Base-by-base conservation (phyloP, 2,888 invertebrate species). In the Andrena marginata region DNA sequence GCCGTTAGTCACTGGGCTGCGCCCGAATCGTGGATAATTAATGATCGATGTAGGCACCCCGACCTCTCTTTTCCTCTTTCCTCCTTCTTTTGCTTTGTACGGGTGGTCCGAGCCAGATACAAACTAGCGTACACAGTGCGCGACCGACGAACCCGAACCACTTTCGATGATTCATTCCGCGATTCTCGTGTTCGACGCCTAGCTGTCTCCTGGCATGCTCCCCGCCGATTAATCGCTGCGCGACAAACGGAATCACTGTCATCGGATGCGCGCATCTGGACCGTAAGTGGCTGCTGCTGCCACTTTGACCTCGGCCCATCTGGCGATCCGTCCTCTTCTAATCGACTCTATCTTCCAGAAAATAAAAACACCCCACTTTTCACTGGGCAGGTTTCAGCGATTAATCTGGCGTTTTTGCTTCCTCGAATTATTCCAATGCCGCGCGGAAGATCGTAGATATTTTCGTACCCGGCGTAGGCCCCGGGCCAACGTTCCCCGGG, bases 81-180 rank as follows among this genome's bases (percentile, higher is more conserved):
- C 49, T 56, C 20, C n/a, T 10, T 16, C 13, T 42, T 42, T 26
- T 51, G 42, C 13, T 26, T 49, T 29, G 68, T 7, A 71, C 72
- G 84, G 77, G 84, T 82, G 88, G 81, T 87, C 87, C 77, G 49
- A 42, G 68, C 20, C 81, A 67, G 69, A 77, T 56, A 69, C 33
- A 63, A 63, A 70, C 59, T 63, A 60, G 35, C 64, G 68, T 62
- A 42, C 77, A 13, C 42, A 59, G 68, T 77, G 74, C 84, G 72
- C 70, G 79, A 74, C 77, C 86, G 56, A 8, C 65, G 71, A 76
- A 69, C 76, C 68, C 75, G 78, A 81, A 68, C 65, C 84, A 64
- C 75, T 89, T 85, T 83, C 83, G 77, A 89, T 89, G 89, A 85
- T 89, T 89, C 88, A 82, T 64, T 76, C 80, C 64, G 73, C 67